Percentiles rank a stretch among this genome's conserved stretches.
Conservation (phyloP, 2,797 vertebrate species). For the Anniella stebbinsi region DNA sequence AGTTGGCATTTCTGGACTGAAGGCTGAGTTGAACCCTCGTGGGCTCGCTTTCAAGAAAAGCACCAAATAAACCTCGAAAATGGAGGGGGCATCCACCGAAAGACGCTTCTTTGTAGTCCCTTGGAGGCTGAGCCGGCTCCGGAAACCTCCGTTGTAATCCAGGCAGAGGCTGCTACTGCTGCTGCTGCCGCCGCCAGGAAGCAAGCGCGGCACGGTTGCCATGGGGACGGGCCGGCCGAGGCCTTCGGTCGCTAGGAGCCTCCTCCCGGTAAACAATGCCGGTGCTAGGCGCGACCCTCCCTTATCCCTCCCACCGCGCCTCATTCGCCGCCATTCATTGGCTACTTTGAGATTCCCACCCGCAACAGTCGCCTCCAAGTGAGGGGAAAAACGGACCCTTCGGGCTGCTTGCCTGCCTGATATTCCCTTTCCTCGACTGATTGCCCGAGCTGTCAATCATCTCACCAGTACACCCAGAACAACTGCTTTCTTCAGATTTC, state of each 20-base stretch:
- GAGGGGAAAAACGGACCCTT: background rate
- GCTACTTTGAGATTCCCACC: background rate
- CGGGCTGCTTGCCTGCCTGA: too few species aligned
- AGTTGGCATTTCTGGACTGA: background rate
- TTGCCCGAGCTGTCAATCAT: background rate
- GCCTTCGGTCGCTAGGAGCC: conserved; percentile 13
- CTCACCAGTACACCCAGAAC: background rate
- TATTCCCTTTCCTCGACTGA: background rate
- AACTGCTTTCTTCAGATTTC: background rate
- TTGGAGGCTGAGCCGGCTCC: background rate
- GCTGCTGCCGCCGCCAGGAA: background rate
- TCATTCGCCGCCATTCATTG: background rate
- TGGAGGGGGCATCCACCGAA: background rate
- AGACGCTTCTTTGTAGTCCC: background rate
- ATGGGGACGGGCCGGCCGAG: background rate
- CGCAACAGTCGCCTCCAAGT: background rate
- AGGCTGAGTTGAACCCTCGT: background rate
- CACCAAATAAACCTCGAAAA: background rate
- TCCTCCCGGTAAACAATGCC: background rate
- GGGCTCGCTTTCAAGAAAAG: background rate
- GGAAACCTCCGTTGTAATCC: background rate
- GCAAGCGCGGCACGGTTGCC: background rate
- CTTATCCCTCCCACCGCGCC: background rate
- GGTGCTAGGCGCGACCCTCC: background rate
- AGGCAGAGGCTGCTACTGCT: background rate